Evolutionary conservation across 2,113 vertebrate genomes (phyloP), one percentile per base, ranked within the genome.

Genomic region (Euleptes europaea): DNA sequence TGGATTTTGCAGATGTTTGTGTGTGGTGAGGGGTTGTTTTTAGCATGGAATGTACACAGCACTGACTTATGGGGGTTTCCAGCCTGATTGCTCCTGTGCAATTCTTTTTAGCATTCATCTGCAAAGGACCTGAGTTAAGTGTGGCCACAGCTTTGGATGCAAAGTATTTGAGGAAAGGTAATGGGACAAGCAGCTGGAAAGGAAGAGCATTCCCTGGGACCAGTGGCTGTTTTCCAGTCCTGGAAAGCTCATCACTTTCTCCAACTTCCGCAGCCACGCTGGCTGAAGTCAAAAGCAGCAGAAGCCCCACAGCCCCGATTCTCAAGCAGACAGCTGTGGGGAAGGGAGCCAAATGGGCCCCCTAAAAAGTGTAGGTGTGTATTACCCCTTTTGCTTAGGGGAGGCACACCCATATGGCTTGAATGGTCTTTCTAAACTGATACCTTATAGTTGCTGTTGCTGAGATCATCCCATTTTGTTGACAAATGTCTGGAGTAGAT

Each of bases 201-300:
- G 76, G 75, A 44, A 63, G 67, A 85, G 40, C 21, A 1, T n/a
- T 63, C 26, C 70, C 38, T 69, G 42, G 63, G 42, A 42, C 67
- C 42, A 33, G 60, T n/a, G 63, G 63, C 35, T 60, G 26, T 63
- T 85, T 85, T 35, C 51, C 76, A 72, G 40, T 47, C 44, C 67
- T 85, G 84, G 84, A 51, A 85, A 85, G 33, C 8, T 44, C 84
- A 79, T 78, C 77, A 60, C 6, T 79, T 79, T n/a, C 33, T 38
- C 38, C 49, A 28, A 15, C 67, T 54, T 33, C 84, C 33, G 51
- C 65, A 78, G 65, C 35, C 69, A 17, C 28, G 17, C 40, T 85
- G 75, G 67, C 67, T 19, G 47, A 33, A 4, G 31, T 72, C 71
- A 51, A 79, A 63, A 79, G 66, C 63, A 51, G 49, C 7, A 1